A percentile compares a stretch with the other conserved stretches of the same genome.
phyloP scores from a whole-genome alignment of 2,113 vertebrate genomes.

The Peromyscus leucopus region DNA sequence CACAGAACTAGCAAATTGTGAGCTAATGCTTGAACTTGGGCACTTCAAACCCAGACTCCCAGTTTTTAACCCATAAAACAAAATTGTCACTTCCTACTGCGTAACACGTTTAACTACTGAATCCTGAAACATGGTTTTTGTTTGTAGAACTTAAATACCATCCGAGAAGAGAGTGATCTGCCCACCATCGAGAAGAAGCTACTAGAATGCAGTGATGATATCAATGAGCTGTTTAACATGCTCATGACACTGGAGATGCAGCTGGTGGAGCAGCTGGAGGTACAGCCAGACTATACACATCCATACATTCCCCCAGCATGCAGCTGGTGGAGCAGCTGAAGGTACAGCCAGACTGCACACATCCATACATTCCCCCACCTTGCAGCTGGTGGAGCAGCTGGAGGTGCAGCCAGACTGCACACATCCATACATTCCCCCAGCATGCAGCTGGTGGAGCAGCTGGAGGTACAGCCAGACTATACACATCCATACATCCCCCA shows the following conservation, averaged over 20 bases:
- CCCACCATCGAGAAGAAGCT: conserved; percentile 77
- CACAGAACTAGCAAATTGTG: background rate
- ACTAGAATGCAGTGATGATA: conserved; percentile 79
- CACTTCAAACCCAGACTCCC: background rate
- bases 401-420: no score
- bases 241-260: conserved; percentile 92
- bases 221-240: conserved; percentile 84
- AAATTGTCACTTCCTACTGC: background rate
- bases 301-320: rapidly evolving
- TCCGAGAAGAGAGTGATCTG: conserved; percentile 82
- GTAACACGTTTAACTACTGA: background rate
- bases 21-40: background rate
- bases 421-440: no score
- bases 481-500: no score
- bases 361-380: no score
- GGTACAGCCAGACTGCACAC: no score
- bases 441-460: no score
- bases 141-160: conserved; percentile 85
- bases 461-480: no score
- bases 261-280: conserved; percentile 92
- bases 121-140: conserved; percentile 17
- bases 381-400: no score
- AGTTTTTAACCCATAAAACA: background rate
- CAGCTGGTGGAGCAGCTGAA: background rate
- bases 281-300: conserved; percentile 72